phyloP scores from a whole-genome alignment of 1,140 invertebrate species.

The Trichonephila clavipes region DNA sequence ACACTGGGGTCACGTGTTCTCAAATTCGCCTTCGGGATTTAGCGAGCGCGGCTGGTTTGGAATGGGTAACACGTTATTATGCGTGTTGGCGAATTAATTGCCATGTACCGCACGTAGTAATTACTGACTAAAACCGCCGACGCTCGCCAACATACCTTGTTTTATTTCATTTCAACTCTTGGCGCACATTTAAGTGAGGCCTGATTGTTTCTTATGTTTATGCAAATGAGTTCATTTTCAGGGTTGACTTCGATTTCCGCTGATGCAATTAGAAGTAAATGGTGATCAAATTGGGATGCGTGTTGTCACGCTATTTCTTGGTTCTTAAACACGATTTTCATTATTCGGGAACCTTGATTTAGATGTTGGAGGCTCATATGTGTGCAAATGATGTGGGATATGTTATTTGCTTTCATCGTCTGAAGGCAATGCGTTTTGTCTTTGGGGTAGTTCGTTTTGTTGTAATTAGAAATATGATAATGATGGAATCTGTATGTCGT shows the following conservation, averaged over 20 bases:
- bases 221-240: conserved; percentile 28
- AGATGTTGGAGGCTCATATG: neutral
- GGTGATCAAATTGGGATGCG: conserved; percentile 9
- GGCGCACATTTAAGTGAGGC: neutral
- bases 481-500: no score
- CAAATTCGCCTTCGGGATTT: conserved; percentile 71
- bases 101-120: conserved; percentile 74
- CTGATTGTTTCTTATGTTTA: conserved; percentile 42
- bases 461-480: no score
- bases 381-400: no score
- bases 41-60: conserved; percentile 17
- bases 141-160: conserved; percentile 18
- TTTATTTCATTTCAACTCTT: conserved; percentile 68
- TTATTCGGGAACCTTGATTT: neutral
- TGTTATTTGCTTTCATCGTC: no score
- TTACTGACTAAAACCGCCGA: conserved; percentile 47
- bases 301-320: conserved; percentile 57
- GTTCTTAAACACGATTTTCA: neutral
- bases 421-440: no score
- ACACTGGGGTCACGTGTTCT: conserved; percentile 66
- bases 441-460: no score
- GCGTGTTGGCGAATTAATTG: conserved; percentile 76
- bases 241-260: conserved; percentile 58
- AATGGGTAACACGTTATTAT: conserved; percentile 74
- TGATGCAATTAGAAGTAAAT: conserved; percentile 36